Conservation (phyloP, 1,140 invertebrate genomes). For the Calycopis cecrops region DNA sequence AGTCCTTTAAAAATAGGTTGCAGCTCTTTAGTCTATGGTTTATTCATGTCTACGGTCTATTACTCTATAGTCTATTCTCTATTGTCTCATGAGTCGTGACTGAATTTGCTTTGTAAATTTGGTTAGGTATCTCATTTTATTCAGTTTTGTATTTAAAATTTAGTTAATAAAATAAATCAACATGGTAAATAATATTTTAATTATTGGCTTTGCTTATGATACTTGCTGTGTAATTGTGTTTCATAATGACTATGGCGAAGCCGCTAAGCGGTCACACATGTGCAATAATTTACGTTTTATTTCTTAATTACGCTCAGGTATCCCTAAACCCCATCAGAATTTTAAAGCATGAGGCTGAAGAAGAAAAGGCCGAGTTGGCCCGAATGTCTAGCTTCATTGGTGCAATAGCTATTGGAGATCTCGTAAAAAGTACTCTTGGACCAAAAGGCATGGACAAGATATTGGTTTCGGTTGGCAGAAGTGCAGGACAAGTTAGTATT, state of each 20-base stretch:
- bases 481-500: constrained; percentile 78
- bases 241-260: background rate
- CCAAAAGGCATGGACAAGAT: constrained; percentile 99
- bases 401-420: constrained; percentile 98
- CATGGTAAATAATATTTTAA: background rate
- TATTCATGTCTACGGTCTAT: background rate
- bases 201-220: background rate
- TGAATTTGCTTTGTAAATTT: background rate
- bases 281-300: constrained; percentile 33
- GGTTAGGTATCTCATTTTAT: constrained; percentile 4
- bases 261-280: constrained; percentile 39
- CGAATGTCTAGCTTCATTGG: constrained; percentile 97
- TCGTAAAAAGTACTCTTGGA: constrained; percentile 98
- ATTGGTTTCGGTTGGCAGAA: constrained; percentile 88
- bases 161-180: background rate
- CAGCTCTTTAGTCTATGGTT: too few species aligned
- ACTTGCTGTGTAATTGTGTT: background rate
- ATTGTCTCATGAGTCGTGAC: background rate
- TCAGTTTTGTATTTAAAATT: background rate
- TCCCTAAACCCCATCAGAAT: constrained; percentile 96
- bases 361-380: constrained; percentile 97
- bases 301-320: constrained; percentile 74
- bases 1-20: too few species aligned
- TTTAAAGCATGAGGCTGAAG: constrained; percentile 95
- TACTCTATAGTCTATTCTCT: background rate